Base-by-base conservation (phyloP, 2,113 vertebrate species). In the Myotis lucifugus region DNA sequence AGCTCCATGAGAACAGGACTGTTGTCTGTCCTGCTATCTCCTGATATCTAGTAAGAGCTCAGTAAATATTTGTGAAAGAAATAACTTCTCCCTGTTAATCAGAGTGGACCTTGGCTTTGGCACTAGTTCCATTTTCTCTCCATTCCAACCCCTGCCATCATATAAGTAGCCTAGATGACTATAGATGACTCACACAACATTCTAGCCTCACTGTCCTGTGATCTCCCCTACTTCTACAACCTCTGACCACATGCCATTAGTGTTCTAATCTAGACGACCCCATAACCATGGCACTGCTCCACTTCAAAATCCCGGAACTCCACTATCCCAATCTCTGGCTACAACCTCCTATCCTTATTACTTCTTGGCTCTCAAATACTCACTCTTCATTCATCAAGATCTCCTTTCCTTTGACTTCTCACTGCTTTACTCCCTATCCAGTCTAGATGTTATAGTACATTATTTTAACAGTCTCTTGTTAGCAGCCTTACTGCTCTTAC, bases 1-100 rank as follows among this genome's bases (percentile, higher is more conserved):
- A 94, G 34, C 50, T 85, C 74, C n/a, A 85, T 21, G 40, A 89
- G 4, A 81, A 13, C n/a, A 92, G n/a, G 42, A 82, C 21, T 70
- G 27, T 87, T 95, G 83, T 72, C 59, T 54, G 21, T 66, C 61
- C 82, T 95, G 69, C 82, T 77, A 81, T 52, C 70, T 64, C 59
- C 9, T 87, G 82, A 72, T 54, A 83, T 93, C 69, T 87, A 90
- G 25, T 46, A 93, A 73, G 54, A 88, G 17, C 40, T 88, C 54
- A 78, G 69, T 46, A 54, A 90, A 64, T 66, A 93, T 50, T 56
- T 95, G 48, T 77, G 27, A 82, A 90, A 93, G 70, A 93, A 95
- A 83, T 72, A n/a, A 66, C 46, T 48, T 37, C 2, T 74, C 23
- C 40, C 11, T 18, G 13, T 89, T 83, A 48, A 85, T 87, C 46